phyloP scores from a whole-genome alignment of 2,113 vertebrate genomes.

The Cnemophilus loriae region DNA sequence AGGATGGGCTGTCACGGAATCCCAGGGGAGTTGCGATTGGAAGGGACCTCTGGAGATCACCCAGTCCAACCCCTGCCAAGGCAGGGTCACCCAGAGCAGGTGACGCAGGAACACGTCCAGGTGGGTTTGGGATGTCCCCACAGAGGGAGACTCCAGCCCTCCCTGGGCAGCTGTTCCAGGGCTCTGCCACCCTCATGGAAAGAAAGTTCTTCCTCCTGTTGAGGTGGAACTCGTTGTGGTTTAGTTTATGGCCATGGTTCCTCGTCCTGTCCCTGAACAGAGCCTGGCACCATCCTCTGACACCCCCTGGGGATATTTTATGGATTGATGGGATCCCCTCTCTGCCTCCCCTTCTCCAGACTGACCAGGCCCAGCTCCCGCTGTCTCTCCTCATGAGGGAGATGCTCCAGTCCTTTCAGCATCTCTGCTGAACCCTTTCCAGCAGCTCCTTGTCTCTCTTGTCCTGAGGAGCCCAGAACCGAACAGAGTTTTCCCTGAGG shows the following conservation, averaged over 20 bases:
- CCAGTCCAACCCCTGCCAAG: not conserved
- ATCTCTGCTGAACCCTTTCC: not conserved
- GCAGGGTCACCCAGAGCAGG: not conserved
- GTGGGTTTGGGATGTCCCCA: not conserved
- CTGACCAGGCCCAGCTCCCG: not conserved
- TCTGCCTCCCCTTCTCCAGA: not conserved
- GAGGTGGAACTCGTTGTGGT: not conserved
- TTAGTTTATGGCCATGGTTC: not conserved
- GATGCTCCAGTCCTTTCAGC: not conserved
- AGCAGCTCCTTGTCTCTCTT: not conserved
- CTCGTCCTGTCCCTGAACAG: not conserved
- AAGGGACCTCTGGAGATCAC: not conserved
- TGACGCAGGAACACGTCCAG: rapidly evolving
- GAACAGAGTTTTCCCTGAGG: not conserved
- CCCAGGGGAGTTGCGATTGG: rapidly evolving
- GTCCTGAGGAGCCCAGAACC: not conserved
- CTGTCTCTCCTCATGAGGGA: not conserved
- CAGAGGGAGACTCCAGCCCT: not conserved
- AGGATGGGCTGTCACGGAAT: no score
- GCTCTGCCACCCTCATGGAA: not conserved
- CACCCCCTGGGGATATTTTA: not conserved
- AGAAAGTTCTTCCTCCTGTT: not conserved
- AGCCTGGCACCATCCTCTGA: not conserved
- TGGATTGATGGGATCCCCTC: not conserved
- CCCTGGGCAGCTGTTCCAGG: not conserved